These are phyloP conservation scores for Syngnathus acus DNA, from an alignment of 2,797 vertebrate genomes.

Conservation along the genomic window DNA sequence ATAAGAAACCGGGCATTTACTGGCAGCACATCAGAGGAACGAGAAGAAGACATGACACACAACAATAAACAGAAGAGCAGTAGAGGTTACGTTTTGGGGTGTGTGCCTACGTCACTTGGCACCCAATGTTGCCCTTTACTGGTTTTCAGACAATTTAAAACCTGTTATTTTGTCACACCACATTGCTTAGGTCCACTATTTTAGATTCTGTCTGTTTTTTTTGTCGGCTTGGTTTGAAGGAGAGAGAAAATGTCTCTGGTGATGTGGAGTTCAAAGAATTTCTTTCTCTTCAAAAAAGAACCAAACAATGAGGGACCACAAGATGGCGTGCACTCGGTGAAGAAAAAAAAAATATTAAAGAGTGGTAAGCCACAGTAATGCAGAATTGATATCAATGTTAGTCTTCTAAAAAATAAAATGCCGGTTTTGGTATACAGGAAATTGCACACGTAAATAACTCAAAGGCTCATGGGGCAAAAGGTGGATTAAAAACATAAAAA, in stretches of 20 bases:
- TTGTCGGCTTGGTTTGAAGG: neutral
- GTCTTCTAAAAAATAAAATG: neutral
- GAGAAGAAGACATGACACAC: conserved; percentile 23
- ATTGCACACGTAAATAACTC: too few relatives aligned
- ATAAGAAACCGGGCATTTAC: conserved; percentile 34
- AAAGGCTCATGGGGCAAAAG: too few relatives aligned
- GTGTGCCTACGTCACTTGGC: conserved; percentile 44
- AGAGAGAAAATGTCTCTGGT: neutral
- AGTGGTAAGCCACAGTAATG: neutral
- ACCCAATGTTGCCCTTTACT: conserved; percentile 33
- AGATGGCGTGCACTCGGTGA: neutral
- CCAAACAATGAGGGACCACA: neutral
- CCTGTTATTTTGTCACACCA: conserved; percentile 49
- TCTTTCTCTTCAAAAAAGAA: neutral
- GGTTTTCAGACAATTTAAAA: conserved; percentile 35
- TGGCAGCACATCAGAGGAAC: conserved; percentile 35
- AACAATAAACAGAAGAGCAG: conserved; percentile 42
- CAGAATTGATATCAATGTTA: neutral
- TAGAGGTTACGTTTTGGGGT: conserved; percentile 43
- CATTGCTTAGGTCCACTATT: conserved; percentile 25
- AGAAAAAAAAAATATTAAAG: neutral
- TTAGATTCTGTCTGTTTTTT: conserved; percentile 12
- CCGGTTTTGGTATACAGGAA: too few relatives aligned
- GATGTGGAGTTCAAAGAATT: neutral
- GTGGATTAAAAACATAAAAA: too few relatives aligned